A percentile compares a stretch with the other conserved stretches of the same genome.
These are phyloP conservation scores for Pecten maximus DNA, from an alignment of 2,888 invertebrate genomes.

Conservation along the genomic window DNA sequence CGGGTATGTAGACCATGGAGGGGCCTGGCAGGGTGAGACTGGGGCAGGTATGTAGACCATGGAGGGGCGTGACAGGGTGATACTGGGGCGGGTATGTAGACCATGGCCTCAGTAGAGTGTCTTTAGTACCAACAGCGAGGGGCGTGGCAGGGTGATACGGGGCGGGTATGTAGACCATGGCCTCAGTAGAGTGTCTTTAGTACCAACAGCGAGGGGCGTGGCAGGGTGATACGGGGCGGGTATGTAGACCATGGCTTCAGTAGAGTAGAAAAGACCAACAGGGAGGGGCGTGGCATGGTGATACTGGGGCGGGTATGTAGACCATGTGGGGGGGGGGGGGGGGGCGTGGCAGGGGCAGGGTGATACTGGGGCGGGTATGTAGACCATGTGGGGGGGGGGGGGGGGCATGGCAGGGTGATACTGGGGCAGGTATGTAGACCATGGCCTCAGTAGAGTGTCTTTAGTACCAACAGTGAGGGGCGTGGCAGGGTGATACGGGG, in stretches of 20 bases:
- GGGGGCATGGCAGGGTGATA: constrained; percentile 2
- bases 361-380: constrained; percentile 27
- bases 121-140: not conserved
- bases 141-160: not conserved
- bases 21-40: too few species aligned
- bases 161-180: not conserved
- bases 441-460: not conserved
- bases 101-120: constrained; percentile 7
- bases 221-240: not conserved
- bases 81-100: constrained; percentile 36
- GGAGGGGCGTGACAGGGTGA: too few species aligned
- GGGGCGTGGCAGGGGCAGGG: too few species aligned
- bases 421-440: not conserved
- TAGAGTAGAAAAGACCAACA: not conserved
- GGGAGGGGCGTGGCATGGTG: not conserved
- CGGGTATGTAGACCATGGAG: not conserved
- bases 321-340: constrained; percentile 40
- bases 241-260: too few species aligned
- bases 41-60: too few species aligned
- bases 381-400: constrained; percentile 18
- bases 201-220: not conserved
- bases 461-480: not conserved
- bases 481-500: too few species aligned
- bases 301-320: not conserved
- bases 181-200: not conserved